phyloP scores from a whole-genome alignment of 2,113 vertebrate species.

The Myotis davidii region DNA sequence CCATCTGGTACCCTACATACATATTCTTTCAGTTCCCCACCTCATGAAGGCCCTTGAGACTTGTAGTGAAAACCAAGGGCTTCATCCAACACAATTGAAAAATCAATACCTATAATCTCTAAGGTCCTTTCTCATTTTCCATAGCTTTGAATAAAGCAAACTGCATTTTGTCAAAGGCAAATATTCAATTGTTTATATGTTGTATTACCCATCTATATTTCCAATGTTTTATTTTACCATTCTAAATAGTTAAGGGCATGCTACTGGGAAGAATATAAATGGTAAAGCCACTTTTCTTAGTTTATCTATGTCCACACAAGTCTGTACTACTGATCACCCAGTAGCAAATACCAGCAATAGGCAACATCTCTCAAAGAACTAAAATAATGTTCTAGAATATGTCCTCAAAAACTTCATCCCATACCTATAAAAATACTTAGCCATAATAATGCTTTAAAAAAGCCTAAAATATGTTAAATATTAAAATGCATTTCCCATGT shows the following conservation, averaged over 20 bases:
- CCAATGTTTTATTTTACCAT: background rate
- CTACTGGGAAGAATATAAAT: background rate
- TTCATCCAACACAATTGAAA: background rate
- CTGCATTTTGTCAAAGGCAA: background rate
- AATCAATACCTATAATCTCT: background rate
- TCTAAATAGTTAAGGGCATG: background rate
- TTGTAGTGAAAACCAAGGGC: background rate
- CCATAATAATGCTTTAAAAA: background rate
- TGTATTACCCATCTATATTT: background rate
- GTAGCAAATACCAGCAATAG: background rate
- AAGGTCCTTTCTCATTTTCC: background rate
- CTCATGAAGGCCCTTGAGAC: background rate
- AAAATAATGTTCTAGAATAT: background rate
- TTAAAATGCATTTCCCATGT: background rate
- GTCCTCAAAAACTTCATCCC: background rate
- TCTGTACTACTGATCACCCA: background rate
- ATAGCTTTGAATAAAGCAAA: background rate
- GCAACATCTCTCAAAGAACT: background rate
- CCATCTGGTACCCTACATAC: background rate
- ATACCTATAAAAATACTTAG: background rate
- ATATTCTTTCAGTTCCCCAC: rapidly evolving
- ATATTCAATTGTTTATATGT: background rate
- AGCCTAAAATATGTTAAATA: background rate
- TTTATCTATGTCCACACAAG: background rate
- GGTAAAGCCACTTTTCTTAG: background rate